A percentile compares a stretch with the other conserved stretches of the same genome.
Evolutionary conservation across 2,113 vertebrate genomes (phyloP).

Genomic region (Bostrychus sinensis): DNA sequence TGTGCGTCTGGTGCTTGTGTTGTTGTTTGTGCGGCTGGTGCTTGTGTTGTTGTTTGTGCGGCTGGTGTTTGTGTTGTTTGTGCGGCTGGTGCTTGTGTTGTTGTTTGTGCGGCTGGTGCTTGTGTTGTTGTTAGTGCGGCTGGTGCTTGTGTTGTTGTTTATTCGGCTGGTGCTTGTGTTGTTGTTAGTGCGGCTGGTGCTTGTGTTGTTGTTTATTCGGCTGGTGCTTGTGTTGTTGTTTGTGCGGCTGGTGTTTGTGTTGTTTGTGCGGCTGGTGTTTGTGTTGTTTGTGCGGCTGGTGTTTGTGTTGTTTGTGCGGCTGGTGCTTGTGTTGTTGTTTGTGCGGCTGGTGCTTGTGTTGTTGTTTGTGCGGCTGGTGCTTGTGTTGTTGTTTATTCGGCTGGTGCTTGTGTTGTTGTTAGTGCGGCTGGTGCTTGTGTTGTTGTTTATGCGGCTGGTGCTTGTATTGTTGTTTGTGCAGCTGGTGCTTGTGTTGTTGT

Average conservation of each 20-base stretch:
- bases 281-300: background rate
- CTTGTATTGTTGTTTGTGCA: background rate
- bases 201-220: background rate
- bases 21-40: background rate
- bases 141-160: constrained; percentile 44
- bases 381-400: background rate
- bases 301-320: background rate
- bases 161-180: no score
- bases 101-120: background rate
- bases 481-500: background rate
- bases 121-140: background rate
- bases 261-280: no score
- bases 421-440: background rate
- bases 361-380: no score
- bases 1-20: background rate
- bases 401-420: background rate
- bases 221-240: background rate
- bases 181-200: background rate
- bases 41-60: no score
- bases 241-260: constrained; percentile 34
- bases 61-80: background rate
- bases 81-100: background rate
- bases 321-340: background rate
- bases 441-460: background rate
- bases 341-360: constrained; percentile 34